Base-by-base conservation (phyloP, 1,140 invertebrate species). In the Aplysia californica region DNA sequence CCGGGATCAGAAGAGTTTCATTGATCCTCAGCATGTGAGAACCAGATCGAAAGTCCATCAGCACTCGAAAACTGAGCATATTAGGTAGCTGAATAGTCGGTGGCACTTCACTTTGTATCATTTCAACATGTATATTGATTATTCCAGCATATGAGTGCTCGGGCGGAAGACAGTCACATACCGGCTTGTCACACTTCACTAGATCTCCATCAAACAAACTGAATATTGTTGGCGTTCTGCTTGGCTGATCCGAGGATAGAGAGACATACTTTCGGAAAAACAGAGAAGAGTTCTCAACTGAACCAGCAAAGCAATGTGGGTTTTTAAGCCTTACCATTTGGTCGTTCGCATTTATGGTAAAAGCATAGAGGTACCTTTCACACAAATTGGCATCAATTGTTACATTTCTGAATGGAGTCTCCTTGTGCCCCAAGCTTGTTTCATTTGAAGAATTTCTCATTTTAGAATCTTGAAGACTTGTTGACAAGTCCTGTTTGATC, bases 1-100 rank as follows among this genome's bases (percentile, higher is more conserved):
- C 66, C 18, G 50, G 23, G 3, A 41, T 44, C 26, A 10, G 5
- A 20, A 20, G 3, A 1, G 66, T 68, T 6, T 68, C 15, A 23
- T 44, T 44, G 23, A 41, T 26, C 3, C 33, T 65, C 21, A 68
- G n/a, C 6, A 26, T 56, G 10, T 41, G 6, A 21, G 6, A 29
- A n/a, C n/a, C 5, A 31, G 41, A 55, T 21, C 29, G 50, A 56
- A 70, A 70, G 50, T 70, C 68, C 21, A 33, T 56, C 26, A 70
- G 18, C 6, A 70, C 23, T 20, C 68, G 44, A 70, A 56, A 58
- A 33, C 68, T 70, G 29, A 55, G 50, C 5, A 56, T 2, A 44
- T 26, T 29, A 21, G 38, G n/a, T 3, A 44, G 39, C 21, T 0
- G n/a, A 41, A 44, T 68, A 44, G 39, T 68, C 50, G n/a, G 23